Base-by-base conservation (phyloP, 2,113 vertebrate species). In the Nannospalax galili region DNA sequence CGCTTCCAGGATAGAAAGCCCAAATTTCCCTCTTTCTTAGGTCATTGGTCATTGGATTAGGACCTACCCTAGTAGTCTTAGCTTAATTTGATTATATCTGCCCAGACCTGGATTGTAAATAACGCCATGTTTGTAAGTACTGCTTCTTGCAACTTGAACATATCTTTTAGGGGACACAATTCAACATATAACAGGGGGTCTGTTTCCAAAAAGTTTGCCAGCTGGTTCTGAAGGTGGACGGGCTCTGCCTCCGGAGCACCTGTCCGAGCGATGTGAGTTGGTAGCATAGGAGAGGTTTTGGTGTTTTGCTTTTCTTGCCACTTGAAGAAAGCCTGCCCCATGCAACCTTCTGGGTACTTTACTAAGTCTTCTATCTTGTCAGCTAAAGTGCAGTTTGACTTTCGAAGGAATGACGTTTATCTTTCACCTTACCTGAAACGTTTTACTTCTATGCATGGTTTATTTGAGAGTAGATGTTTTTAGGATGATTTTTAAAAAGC, bases 341-440 rank as follows among this genome's bases (percentile, higher is more conserved):
- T 67, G 16, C 2, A 8, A 48, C 58, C 48, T 16, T 40, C 9
- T 60, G 16, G 17, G 1, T 64, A 15, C n/a, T 87, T 74, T 96
- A 64, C 10, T 40, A n/a, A 7, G 28, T 67, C 78, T 91, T 84
- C n/a, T 81, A 67, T 45, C 62, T 88, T 37, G 69, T 89, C 94
- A 93, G 80, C 56, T n/a, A 88, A 90, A 90, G 52, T 60, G 48
- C 35, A 75, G 30, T 80, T 86, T 87, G n/a, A 79, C 2, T 90
- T 93, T 92, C 77, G 70, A 96, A 92, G 60, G 22, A 65, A 56
- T 90, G 93, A 70, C 84, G 22, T 65, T 96, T 95, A 72, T 84
- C 77, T 92, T 89, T 92, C 42, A 91, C n/a, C 35, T 84, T 97
- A 82, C 48, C 12, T 60, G 52, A 70, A 65, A 92, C 17, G 75